phyloP scores from a whole-genome alignment of 1,140 invertebrate species.

The Bombus superbus region DNA sequence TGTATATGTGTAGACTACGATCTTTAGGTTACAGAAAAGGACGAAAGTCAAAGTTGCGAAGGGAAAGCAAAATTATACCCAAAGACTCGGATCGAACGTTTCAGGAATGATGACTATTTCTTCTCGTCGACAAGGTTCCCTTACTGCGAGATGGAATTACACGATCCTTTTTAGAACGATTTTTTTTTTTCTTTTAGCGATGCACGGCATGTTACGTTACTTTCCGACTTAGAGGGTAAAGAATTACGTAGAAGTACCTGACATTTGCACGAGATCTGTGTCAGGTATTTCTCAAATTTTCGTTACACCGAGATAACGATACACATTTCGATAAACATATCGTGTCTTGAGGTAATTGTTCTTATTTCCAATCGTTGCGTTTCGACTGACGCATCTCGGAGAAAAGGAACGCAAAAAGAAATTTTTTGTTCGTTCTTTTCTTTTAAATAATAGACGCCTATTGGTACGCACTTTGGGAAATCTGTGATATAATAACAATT shows the following conservation, averaged over 20 bases:
- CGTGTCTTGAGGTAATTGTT: conserved; percentile 13
- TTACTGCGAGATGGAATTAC: background rate
- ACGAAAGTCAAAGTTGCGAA: background rate
- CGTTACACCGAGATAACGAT: conserved; percentile 12
- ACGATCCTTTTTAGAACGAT: conserved; percentile 38
- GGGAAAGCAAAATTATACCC: conserved; percentile 43
- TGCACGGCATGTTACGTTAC: conserved; percentile 79
- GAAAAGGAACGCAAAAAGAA: conserved; percentile 7
- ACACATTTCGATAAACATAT: conserved; percentile 1
- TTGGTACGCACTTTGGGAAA: conserved; percentile 77
- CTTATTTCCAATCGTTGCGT: conserved; percentile 20
- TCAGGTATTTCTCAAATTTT: conserved; percentile 5
- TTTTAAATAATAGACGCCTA: conserved; percentile 56
- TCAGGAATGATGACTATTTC: conserved; percentile 72
- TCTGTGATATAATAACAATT: conserved; percentile 80
- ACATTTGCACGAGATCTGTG: conserved; percentile 9
- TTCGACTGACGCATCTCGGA: conserved; percentile 50
- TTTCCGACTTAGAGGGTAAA: conserved; percentile 79
- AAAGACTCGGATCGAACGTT: conserved; percentile 82
- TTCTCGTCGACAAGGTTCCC: conserved; percentile 15
- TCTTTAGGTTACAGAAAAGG: background rate
- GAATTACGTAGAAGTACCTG: conserved; percentile 19
- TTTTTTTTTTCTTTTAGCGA: conserved; percentile 67
- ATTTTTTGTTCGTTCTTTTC: conserved; percentile 42
- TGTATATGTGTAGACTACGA: conserved; percentile 10